Conservation (phyloP, 2,113 vertebrate species). For the Fregata magnificens region DNA sequence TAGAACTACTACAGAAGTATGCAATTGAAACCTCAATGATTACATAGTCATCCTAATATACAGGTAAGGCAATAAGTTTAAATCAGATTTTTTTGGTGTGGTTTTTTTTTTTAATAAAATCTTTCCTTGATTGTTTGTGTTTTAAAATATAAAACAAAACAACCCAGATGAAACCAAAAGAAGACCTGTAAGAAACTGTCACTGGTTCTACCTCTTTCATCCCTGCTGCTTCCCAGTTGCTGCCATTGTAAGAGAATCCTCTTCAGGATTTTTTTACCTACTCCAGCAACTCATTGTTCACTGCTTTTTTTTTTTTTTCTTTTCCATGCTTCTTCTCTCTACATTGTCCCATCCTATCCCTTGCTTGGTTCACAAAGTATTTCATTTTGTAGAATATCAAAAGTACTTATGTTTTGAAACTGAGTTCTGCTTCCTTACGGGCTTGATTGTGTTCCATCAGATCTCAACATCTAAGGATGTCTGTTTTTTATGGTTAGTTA, state of each 20-base stretch:
- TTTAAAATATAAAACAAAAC: not conserved
- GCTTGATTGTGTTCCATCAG: not conserved
- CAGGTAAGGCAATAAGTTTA: not conserved
- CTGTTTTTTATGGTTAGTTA: not conserved
- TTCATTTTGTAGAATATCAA: not conserved
- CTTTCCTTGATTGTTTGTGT: not conserved
- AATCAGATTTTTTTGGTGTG: not conserved
- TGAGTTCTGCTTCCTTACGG: not conserved
- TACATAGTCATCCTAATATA: not conserved
- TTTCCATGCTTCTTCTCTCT: not conserved
- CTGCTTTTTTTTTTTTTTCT: not conserved
- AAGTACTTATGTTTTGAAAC: not conserved
- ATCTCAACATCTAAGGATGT: not conserved
- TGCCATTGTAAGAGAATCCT: not conserved
- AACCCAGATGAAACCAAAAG: not conserved
- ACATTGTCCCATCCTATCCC: not conserved
- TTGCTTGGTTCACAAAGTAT: not conserved
- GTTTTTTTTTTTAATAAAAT: no score
- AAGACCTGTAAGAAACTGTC: not conserved
- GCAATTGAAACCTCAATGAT: not conserved
- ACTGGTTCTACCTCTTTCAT: not conserved
- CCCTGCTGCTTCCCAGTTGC: not conserved
- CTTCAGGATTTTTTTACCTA: not conserved
- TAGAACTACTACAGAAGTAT: not conserved
- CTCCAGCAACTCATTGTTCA: not conserved